Conservation (phyloP, 2,797 vertebrate genomes). For the Phalloptychus januarius region DNA sequence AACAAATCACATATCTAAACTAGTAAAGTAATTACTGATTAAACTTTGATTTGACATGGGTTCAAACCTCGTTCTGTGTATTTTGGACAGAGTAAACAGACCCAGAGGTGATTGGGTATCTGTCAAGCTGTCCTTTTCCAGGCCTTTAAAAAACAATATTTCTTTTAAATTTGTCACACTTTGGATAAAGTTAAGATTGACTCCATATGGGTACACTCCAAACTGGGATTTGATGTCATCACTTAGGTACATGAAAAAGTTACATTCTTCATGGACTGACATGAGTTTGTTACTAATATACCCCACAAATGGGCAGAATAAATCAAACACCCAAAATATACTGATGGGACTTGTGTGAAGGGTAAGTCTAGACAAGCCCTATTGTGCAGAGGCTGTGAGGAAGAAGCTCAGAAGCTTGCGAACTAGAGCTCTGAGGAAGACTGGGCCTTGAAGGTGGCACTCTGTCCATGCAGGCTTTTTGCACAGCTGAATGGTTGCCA, state of each 20-base stretch:
- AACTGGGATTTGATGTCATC: constrained; percentile 1
- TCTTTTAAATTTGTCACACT: not conserved
- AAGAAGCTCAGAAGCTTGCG: too few relatives aligned
- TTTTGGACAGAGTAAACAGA: not conserved
- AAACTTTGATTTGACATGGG: not conserved
- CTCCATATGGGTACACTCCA: not conserved
- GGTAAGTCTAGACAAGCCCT: not conserved
- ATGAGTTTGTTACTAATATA: not conserved
- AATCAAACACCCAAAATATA: not conserved
- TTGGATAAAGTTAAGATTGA: not conserved
- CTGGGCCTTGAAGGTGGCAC: too few relatives aligned
- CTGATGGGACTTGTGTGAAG: not conserved
- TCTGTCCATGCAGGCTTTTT: too few relatives aligned
- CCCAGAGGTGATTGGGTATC: not conserved
- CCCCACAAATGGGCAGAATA: not conserved
- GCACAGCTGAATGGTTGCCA: too few relatives aligned
- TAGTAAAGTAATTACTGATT: not conserved
- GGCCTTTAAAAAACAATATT: not conserved
- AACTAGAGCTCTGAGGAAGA: too few relatives aligned
- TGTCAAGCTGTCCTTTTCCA: not conserved
- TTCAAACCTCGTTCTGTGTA: not conserved
- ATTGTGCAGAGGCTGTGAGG: too few relatives aligned
- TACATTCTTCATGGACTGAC: not conserved
- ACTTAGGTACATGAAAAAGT: not conserved
- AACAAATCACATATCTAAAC: not conserved